phyloP scores from a whole-genome alignment of 1,140 invertebrate species.

The Cephus cinctus region DNA sequence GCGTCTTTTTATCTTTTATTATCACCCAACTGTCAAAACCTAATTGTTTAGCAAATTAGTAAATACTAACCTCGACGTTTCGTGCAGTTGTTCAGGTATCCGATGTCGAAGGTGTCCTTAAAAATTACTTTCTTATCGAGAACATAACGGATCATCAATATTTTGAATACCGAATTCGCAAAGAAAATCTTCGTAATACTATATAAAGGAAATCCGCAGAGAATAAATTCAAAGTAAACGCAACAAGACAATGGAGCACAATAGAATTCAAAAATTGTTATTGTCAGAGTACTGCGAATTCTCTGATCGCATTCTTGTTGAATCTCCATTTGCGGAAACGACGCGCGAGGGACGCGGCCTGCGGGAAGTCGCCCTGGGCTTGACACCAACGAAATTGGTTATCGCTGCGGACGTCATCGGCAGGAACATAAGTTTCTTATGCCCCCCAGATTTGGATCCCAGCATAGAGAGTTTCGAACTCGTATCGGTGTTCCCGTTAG shows the following conservation, averaged over 20 bases:
- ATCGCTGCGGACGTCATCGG: constrained; percentile 56
- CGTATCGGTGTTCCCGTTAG: constrained; percentile 60
- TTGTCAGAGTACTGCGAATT: constrained; percentile 61
- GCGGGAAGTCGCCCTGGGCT: constrained; percentile 59
- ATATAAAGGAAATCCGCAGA: too few relatives aligned
- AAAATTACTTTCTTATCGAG: too few relatives aligned
- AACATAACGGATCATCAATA: too few relatives aligned
- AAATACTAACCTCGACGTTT: too few relatives aligned
- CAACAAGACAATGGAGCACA: constrained; percentile 54
- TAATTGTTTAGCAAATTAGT: too few relatives aligned
- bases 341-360: constrained; percentile 59
- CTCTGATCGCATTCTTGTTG: constrained; percentile 60
- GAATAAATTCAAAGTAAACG: too few relatives aligned
- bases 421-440: constrained; percentile 35
- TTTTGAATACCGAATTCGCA: too few relatives aligned
- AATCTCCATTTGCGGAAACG: constrained; percentile 65
- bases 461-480: constrained; percentile 61
- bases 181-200: too few relatives aligned
- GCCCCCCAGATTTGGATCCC: constrained; percentile 49
- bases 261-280: constrained; percentile 60
- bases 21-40: too few relatives aligned
- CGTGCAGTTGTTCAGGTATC: too few relatives aligned
- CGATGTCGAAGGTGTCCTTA: too few relatives aligned
- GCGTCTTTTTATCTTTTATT: too few relatives aligned
- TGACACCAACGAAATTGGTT: constrained; percentile 60